Percentiles rank a stretch among this genome's conserved stretches.
Conservation (phyloP, 2,888 invertebrate species). For the Eudasyphora cyanicolor region DNA sequence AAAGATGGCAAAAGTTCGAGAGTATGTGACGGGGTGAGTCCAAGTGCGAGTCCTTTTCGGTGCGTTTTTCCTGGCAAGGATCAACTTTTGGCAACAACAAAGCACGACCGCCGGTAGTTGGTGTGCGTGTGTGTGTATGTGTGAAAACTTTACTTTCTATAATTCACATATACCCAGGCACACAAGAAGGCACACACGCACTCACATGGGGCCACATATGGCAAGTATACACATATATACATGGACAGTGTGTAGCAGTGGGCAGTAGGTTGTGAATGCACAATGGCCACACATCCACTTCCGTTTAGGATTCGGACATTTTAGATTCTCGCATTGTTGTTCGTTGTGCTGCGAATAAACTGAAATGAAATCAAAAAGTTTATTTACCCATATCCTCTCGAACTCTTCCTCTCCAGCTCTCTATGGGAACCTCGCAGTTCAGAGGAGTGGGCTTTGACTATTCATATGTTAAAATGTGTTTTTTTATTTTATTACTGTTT, state of each 20-base stretch:
- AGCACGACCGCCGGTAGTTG: not conserved
- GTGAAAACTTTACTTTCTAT: constrained; percentile 45
- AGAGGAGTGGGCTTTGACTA: not conserved
- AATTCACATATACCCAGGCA: constrained; percentile 15
- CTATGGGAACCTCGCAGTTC: not conserved
- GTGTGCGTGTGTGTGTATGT: constrained; percentile 8
- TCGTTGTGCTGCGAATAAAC: constrained; percentile 8
- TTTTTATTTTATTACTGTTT: no score
- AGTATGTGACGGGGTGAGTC: not conserved
- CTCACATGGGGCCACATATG: not conserved
- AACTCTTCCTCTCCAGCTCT: not conserved
- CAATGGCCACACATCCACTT: constrained; percentile 18
- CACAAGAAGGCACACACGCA: not conserved
- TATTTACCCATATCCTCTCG: constrained; percentile 26
- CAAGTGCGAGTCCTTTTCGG: constrained; percentile 21
- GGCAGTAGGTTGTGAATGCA: no score
- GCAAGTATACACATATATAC: no score
- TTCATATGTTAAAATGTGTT: not conserved
- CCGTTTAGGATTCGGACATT: constrained; percentile 46
- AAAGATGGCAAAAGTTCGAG: constrained; percentile 44
- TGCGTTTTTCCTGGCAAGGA: not conserved
- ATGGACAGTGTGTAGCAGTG: no score
- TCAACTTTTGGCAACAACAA: constrained; percentile 26
- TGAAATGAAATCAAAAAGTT: constrained; percentile 47
- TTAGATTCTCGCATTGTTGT: constrained; percentile 37